Evolutionary conservation across 1,140 invertebrate genomes (phyloP).

Genomic region (Drosophila kanapiae): DNA sequence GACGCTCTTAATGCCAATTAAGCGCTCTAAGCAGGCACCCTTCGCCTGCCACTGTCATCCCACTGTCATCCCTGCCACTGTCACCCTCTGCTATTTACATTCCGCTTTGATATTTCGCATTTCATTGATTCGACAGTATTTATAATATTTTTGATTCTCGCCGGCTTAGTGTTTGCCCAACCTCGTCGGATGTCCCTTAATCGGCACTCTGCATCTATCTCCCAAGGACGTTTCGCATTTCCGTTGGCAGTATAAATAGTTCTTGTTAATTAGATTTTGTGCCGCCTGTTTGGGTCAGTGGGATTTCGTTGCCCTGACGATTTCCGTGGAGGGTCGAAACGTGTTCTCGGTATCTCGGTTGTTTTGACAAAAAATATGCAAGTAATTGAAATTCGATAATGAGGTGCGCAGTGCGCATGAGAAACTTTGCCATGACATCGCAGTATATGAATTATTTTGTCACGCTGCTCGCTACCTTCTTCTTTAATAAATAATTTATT

Average conservation of each 20-base stretch:
- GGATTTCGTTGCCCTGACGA: slow-evolving; percentile 34
- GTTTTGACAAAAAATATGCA: slow-evolving; percentile 18
- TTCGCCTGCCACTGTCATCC: slow-evolving; percentile 1
- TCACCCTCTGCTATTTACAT: slow-evolving; percentile 59
- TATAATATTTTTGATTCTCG: slow-evolving; percentile 46
- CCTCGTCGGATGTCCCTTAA: slow-evolving; percentile 24
- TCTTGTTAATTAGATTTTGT: slow-evolving; percentile 59
- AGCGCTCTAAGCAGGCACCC: slow-evolving; percentile 67
- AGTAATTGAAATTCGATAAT: slow-evolving; percentile 32
- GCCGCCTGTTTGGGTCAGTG: slow-evolving; percentile 14
- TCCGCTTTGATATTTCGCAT: slow-evolving; percentile 69
- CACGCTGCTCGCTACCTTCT: background rate
- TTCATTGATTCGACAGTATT: slow-evolving; percentile 61
- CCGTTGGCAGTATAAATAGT: slow-evolving; percentile 44
- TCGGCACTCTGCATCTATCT: slow-evolving; percentile 12
- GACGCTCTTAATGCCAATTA: slow-evolving; percentile 80
- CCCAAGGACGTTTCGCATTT: slow-evolving; percentile 13
- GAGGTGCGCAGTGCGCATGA: slow-evolving; percentile 3
- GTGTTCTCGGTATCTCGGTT: slow-evolving; percentile 13
- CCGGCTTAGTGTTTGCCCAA: slow-evolving; percentile 25
- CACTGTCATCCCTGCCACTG: slow-evolving; percentile 10
- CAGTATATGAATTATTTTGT: background rate
- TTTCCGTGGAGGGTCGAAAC: slow-evolving; percentile 13
- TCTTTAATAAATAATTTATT: background rate
- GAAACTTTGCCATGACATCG: slow-evolving; percentile 8